A percentile compares a stretch with the other conserved stretches of the same genome.
Conservation (phyloP, 2,888 invertebrate species). For the Cordilura impudica region DNA sequence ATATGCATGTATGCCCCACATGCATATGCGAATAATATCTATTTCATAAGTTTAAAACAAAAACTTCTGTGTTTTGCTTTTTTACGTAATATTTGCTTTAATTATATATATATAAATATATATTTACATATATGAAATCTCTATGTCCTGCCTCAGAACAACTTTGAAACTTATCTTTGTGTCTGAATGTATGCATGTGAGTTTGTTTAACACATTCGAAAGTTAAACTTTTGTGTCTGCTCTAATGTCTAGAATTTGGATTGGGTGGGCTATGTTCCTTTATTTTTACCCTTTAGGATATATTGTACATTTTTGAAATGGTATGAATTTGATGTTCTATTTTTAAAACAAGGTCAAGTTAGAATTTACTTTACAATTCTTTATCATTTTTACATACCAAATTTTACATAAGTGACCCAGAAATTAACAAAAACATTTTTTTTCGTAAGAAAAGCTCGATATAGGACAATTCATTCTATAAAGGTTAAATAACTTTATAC, state of each 20-base stretch:
- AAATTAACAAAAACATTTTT: not conserved
- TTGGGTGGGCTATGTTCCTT: not conserved
- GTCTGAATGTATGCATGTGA: not conserved
- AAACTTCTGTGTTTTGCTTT: slow-evolving; percentile 12
- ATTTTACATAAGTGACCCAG: slow-evolving; percentile 35
- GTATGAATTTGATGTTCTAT: not conserved
- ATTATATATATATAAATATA: slow-evolving; percentile 11
- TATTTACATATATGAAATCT: not conserved
- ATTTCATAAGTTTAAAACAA: slow-evolving; percentile 33
- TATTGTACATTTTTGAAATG: not conserved
- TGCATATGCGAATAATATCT: slow-evolving; percentile 50
- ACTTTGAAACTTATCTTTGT: not conserved
- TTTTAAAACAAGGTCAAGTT: slow-evolving; percentile 49
- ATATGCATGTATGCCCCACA: not conserved
- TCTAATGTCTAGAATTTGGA: slow-evolving; percentile 43
- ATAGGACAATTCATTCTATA: not conserved
- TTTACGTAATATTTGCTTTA: slow-evolving; percentile 24
- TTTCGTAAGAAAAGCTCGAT: not conserved
- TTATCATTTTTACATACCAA: slow-evolving; percentile 23
- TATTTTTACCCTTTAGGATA: not conserved
- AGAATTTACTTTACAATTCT: slow-evolving; percentile 40
- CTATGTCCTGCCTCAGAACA: slow-evolving; percentile 31
- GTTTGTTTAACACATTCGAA: slow-evolving; percentile 12
- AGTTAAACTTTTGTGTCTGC: slow-evolving; percentile 53
- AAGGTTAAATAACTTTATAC: not conserved